Evolutionary conservation across 2,888 invertebrate species (phyloP).

Genomic region (Ganaspis brasiliensis): DNA sequence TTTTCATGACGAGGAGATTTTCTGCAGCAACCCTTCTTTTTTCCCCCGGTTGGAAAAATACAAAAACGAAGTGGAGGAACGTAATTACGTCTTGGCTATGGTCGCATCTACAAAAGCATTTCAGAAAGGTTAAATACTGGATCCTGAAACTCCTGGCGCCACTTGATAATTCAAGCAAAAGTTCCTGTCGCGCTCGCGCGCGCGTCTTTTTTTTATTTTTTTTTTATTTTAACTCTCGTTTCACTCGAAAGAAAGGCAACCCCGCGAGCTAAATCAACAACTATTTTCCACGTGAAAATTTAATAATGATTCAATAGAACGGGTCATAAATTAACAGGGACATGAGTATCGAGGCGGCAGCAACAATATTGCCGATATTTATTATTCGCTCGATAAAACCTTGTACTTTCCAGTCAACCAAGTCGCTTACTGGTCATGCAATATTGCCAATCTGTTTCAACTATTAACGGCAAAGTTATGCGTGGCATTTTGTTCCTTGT

Average conservation of each 20-base stretch:
- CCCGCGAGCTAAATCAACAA: background rate
- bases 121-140: conserved; percentile 6
- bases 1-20: background rate
- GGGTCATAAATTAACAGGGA: conserved; percentile 28
- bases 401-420: conserved; percentile 26
- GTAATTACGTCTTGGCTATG: background rate
- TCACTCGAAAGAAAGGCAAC: background rate
- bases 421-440: conserved; percentile 6
- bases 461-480: conserved; percentile 14
- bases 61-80: background rate
- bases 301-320: conserved; percentile 32
- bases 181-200: background rate
- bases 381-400: conserved; percentile 30
- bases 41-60: background rate
- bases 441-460: conserved; percentile 30
- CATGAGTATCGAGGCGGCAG: conserved; percentile 16
- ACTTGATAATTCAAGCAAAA: conserved; percentile 15
- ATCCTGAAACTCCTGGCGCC: background rate
- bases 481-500: background rate
- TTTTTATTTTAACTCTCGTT: too few relatives aligned
- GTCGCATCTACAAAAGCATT: background rate
- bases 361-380: conserved; percentile 37
- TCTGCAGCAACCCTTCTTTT: background rate
- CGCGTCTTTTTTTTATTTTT: background rate
- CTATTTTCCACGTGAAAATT: background rate